Percentiles rank a stretch among this genome's conserved stretches.
These are phyloP conservation scores for Macrophya alboannulata DNA, from an alignment of 2,888 invertebrate genomes.

Conservation along the genomic window DNA sequence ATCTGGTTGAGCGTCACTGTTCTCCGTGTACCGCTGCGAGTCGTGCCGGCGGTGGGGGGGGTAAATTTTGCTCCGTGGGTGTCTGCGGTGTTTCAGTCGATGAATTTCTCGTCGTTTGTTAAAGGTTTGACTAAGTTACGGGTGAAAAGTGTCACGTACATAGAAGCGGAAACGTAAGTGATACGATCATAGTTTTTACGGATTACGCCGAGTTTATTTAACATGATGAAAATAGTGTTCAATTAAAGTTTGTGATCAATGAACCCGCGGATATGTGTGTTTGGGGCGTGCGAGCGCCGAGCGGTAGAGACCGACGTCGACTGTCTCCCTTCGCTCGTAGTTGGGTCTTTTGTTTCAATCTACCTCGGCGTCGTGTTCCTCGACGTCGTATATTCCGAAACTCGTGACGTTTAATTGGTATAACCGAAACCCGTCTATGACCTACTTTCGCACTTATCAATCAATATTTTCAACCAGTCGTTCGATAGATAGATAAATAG, in stretches of 20 bases:
- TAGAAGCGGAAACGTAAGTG: conserved; percentile 34
- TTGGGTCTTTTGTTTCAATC: conserved; percentile 3
- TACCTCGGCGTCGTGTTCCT: background rate
- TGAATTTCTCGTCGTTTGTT: conserved; percentile 49
- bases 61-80: conserved; percentile 56
- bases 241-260: conserved; percentile 71
- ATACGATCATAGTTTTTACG: background rate
- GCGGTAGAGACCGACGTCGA: conserved; percentile 60
- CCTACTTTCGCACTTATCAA: conserved; percentile 30
- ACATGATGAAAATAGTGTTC: background rate
- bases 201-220: background rate
- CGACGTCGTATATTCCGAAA: conserved; percentile 52
- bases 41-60: conserved; percentile 18
- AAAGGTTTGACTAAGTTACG: conserved; percentile 34
- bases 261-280: conserved; percentile 73
- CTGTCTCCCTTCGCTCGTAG: conserved; percentile 24
- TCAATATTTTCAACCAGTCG: conserved; percentile 24
- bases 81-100: conserved; percentile 50
- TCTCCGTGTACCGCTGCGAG: conserved; percentile 19
- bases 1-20: conserved; percentile 36
- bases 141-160: conserved; percentile 26
- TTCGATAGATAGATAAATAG: background rate
- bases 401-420: conserved; percentile 9
- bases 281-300: conserved; percentile 71
- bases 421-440: conserved; percentile 18